These are phyloP conservation scores for Sternarchorhynchus goeldii DNA, from an alignment of 2,797 vertebrate genomes.

Conservation along the genomic window DNA sequence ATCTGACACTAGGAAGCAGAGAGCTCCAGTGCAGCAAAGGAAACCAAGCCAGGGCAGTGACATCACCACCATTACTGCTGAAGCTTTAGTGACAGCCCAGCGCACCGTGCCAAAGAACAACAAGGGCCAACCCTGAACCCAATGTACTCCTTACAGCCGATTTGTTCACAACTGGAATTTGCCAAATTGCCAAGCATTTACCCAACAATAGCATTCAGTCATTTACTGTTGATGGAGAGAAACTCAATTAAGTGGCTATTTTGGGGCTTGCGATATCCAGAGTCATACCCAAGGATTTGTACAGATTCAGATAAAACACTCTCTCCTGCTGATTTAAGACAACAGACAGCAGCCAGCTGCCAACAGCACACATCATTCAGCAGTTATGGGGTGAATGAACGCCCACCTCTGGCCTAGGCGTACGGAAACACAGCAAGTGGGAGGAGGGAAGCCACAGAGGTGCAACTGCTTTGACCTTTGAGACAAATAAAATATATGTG, in stretches of 20 bases:
- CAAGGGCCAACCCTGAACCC: neutral
- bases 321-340: neutral
- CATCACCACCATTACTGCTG: constrained; percentile 44
- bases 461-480: constrained; percentile 45
- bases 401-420: constrained; percentile 21
- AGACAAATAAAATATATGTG: constrained; percentile 30
- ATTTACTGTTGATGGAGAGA: neutral
- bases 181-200: neutral
- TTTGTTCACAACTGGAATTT: neutral
- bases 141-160: neutral
- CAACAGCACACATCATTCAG: neutral
- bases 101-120: neutral
- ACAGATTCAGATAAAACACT: neutral
- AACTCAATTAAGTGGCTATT: neutral
- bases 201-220: neutral
- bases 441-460: constrained; percentile 10
- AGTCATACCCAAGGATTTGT: neutral
- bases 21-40: constrained; percentile 23
- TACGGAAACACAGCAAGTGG: constrained; percentile 20
- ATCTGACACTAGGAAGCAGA: constrained; percentile 36
- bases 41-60: constrained; percentile 33
- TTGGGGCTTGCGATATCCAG: neutral
- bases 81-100: constrained; percentile 23
- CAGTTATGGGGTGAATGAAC: constrained; percentile 36
- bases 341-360: neutral